These are phyloP conservation scores for Rhinopomastus cyanomelas DNA, from an alignment of 2,113 vertebrate genomes.

Conservation along the genomic window DNA sequence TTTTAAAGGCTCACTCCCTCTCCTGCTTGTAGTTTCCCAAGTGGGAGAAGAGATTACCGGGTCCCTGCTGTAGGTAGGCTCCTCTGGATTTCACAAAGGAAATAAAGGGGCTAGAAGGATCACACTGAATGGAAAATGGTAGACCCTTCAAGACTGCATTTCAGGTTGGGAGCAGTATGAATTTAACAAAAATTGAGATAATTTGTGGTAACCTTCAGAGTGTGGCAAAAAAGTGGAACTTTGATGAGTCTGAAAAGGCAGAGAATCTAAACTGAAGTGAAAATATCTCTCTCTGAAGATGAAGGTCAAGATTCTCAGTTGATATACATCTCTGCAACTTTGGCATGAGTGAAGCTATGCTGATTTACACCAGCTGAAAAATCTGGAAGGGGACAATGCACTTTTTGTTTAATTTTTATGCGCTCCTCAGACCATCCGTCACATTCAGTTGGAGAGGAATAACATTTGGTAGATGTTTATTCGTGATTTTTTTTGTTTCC, in stretches of 20 bases:
- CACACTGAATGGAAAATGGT: background rate
- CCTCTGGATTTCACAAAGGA: background rate
- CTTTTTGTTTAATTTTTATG: constrained; percentile 63
- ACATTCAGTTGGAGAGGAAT: constrained; percentile 49
- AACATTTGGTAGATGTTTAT: constrained; percentile 63
- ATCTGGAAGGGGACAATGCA: constrained; percentile 59
- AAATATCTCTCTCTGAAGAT: constrained; percentile 31
- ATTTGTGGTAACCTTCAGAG: background rate
- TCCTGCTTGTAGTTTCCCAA: background rate
- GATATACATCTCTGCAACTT: constrained; percentile 48
- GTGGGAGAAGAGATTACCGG: background rate
- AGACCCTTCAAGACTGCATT: background rate
- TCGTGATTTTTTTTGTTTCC: constrained; percentile 19
- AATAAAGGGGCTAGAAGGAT: background rate
- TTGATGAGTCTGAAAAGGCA: background rate
- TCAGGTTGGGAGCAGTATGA: background rate
- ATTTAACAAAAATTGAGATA: background rate
- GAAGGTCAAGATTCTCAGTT: constrained; percentile 30
- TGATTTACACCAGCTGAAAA: constrained; percentile 68
- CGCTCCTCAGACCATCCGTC: constrained; percentile 40
- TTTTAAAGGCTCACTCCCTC: background rate
- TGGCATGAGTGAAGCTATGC: constrained; percentile 28
- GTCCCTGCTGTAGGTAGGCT: background rate
- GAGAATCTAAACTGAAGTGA: background rate
- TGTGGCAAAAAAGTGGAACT: background rate